phyloP scores from a whole-genome alignment of 92 coral and sea anemone genomes.

The Heliopora coerulea region DNA sequence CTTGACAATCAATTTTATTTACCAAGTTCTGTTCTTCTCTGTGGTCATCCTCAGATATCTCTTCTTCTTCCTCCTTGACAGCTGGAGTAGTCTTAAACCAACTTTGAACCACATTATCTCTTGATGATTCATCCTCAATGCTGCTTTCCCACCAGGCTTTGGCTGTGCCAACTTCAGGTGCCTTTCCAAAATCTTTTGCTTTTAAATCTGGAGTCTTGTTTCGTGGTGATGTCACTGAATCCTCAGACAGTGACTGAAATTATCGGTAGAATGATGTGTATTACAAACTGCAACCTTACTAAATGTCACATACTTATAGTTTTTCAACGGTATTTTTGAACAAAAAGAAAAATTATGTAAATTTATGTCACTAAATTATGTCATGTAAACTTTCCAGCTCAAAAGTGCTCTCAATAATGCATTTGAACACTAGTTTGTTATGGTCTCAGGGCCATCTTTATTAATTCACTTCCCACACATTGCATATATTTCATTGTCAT shows the following conservation, averaged over 20 bases:
- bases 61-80: slow-evolving; percentile 61
- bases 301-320: too few relatives aligned
- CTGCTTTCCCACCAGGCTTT: slow-evolving; percentile 26
- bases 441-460: too few relatives aligned
- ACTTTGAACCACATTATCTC: not conserved
- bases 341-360: too few relatives aligned
- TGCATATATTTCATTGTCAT: too few relatives aligned
- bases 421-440: too few relatives aligned
- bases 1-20: too few relatives aligned
- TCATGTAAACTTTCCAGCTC: too few relatives aligned
- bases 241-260: slow-evolving; percentile 90
- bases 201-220: slow-evolving; percentile 66
- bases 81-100: slow-evolving; percentile 37
- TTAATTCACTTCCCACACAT: too few relatives aligned
- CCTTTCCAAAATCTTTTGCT: slow-evolving; percentile 9
- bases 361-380: too few relatives aligned
- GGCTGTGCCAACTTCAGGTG: not conserved
- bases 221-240: slow-evolving; percentile 83
- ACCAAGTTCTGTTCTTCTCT: not conserved
- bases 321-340: too few relatives aligned
- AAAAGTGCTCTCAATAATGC: too few relatives aligned
- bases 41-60: slow-evolving; percentile 1
- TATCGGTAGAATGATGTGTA: not conserved
- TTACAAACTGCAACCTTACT: too few relatives aligned
- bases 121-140: slow-evolving; percentile 11